Base-by-base conservation (phyloP, 2,113 vertebrate species). In the Chrysemys picta region DNA sequence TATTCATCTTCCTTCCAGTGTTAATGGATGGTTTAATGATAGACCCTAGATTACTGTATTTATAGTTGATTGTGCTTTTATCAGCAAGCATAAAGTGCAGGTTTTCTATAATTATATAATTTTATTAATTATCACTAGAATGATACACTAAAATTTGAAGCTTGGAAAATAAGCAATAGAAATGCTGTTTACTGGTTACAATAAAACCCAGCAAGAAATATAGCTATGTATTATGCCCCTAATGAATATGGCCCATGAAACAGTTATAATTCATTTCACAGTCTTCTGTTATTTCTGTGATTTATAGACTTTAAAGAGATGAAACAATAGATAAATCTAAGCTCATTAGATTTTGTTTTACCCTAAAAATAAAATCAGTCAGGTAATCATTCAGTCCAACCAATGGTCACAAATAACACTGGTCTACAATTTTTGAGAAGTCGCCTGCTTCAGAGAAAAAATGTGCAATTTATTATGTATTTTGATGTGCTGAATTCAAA, bases 1-100 rank as follows among this genome's bases (percentile, higher is more conserved):
- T 93, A 53, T 80, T 83, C 87, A 6, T 87, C 11, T 72, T 86
- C 17, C 89, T 92, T 94, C 19, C 2, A 2, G 42, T 89, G 19
- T 47, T 88, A 91, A 85, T 56, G 0, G 3, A 10, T 84, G 1
- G 87, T 94, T 91, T 83, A 57, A 59, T 29, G 4, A 79, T 25
- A 0, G 3, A 50, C 9, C 90, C 53, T 83, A 45, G 86, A 90
- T 65, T 75, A 65, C 35, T 75, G 22, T 85, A 91, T 50, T 69
- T 2, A 5, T 25, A 91, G 81, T 7, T 3, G 82, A 5, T 8
- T 93, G 4, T 52, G 2, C 3, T 81, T 94, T 90, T 88, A 52
- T 54, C 47, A 59, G 42, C 14, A 94, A 69, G 5, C 10, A 45
- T 5, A 12, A 38, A 72, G 4, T 11, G 62, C 14, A 85, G 7